Base-by-base conservation (phyloP, 1,140 invertebrate genomes). In the Bacillus rossius region DNA sequence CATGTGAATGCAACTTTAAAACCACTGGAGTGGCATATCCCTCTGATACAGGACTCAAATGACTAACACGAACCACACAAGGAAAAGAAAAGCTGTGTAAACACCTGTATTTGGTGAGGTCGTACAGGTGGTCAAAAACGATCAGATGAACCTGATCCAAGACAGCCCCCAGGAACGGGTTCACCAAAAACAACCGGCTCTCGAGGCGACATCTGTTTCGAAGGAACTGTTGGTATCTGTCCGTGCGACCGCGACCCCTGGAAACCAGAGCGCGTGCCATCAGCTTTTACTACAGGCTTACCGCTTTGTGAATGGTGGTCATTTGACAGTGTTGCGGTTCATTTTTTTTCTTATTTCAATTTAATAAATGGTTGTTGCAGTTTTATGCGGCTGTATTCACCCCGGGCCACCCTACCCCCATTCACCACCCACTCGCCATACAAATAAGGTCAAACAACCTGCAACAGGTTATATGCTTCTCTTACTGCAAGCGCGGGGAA, bases 321-420 rank as follows among this genome's bases (percentile, higher is more conserved):
- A 38, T 55, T 53, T 14, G 57, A 37, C 54, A 62, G 63, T 22
- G 53, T 60, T 0, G 22, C 47, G 25, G 55, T 25, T 16, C 19
- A 62, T 40, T 1, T 22, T 29, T 2, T 64, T 52, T 49, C 37
- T 61, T 49, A 19, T 61, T 26, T 45, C 51, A 13, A 58, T 42
- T 40, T 51, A 61, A 13, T 20, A 38, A 0, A 48, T 22, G 23
- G 54, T 49, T 13, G 58, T 48, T 54, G 40, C 49, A 16, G 55
- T 61, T 58, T 58, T 53, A 1, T 42, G 20, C 41, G 20, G n/a
- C 2, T 19, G 2, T 16, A 19, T 7, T 2, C 16, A 42, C 4
- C 3, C 4, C 4, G 17, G 3, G 3, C 22, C 4, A 13, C 22
- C 8, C 22, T 19, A 5, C 3, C 17, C 13, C 16, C 3, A 43